A percentile compares a stretch with the other conserved stretches of the same genome.
phyloP scores from a whole-genome alignment of 2,888 invertebrate genomes.

The Drosophila pegasa region DNA sequence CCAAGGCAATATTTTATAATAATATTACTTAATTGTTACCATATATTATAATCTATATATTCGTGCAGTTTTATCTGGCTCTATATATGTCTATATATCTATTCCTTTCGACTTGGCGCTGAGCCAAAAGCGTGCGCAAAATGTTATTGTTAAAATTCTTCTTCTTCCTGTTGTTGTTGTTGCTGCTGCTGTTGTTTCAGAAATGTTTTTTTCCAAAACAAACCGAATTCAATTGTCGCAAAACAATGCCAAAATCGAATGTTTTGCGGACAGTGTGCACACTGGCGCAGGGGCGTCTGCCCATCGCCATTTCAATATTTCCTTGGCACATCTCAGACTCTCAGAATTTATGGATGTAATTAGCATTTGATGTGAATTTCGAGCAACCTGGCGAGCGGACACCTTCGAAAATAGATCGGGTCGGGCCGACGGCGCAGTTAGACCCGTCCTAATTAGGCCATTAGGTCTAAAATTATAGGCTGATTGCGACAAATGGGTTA shows the following conservation, averaged over 20 bases:
- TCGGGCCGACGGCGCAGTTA: conserved; percentile 6
- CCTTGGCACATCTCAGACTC: conserved; percentile 42
- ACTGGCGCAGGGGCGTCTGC: conserved; percentile 30
- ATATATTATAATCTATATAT: conserved; percentile 33
- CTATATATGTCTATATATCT: conserved; percentile 24
- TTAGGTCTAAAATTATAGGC: conserved; percentile 1
- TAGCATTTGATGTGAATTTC: conserved; percentile 47
- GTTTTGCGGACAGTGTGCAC: conserved; percentile 51
- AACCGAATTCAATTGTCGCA: conserved; percentile 20
- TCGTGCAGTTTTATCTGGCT: conserved; percentile 15
- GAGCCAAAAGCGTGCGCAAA: conserved; percentile 77
- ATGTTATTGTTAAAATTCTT: conserved; percentile 64
- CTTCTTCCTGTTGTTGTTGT: conserved; percentile 5
- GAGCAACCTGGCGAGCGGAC: conserved; percentile 5
- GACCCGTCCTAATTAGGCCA: neutral
- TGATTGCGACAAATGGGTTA: neutral
- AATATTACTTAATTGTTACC: conserved; percentile 41
- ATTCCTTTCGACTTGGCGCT: conserved; percentile 47
- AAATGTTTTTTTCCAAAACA: conserved; percentile 75
- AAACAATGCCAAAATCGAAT: conserved; percentile 48
- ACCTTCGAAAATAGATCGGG: conserved; percentile 4
- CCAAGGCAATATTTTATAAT: conserved; percentile 25
- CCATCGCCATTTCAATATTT: conserved; percentile 37
- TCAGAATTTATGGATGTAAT: conserved; percentile 71
- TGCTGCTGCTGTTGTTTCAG: conserved; percentile 21